phyloP scores from a whole-genome alignment of 2,888 invertebrate species.

The Ochropleura plecta region DNA sequence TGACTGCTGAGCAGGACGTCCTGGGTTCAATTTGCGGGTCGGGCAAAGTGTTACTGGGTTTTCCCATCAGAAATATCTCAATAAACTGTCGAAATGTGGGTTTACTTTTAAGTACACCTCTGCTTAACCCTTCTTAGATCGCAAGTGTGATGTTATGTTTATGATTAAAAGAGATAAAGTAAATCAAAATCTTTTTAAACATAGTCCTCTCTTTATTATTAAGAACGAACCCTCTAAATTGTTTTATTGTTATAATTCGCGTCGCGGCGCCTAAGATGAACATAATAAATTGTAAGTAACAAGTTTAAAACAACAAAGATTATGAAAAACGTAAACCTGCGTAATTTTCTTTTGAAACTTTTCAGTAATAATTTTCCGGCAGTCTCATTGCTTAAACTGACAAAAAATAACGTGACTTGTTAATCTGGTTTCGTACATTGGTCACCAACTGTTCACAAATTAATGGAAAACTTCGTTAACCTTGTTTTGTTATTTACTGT shows the following conservation, averaged over 20 bases:
- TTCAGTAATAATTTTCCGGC: constrained; percentile 67
- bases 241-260: constrained; percentile 42
- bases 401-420: constrained; percentile 50
- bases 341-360: constrained; percentile 78
- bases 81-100: too few species aligned
- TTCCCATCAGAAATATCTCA: too few species aligned
- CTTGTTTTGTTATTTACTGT: constrained; percentile 28
- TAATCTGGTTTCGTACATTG: constrained; percentile 56
- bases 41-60: too few species aligned
- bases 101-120: too few species aligned
- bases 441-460: constrained; percentile 49
- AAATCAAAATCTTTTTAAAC: constrained; percentile 24
- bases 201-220: constrained; percentile 13
- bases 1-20: too few species aligned
- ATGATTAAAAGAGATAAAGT: neutral
- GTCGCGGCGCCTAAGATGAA: constrained; percentile 50
- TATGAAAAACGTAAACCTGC: constrained; percentile 71
- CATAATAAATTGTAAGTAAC: constrained; percentile 69
- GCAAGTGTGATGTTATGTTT: too few species aligned
- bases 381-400: constrained; percentile 52
- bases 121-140: too few species aligned
- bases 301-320: constrained; percentile 72
- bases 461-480: constrained; percentile 19
- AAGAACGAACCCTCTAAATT: constrained; percentile 15
- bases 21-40: too few species aligned